phyloP scores from a whole-genome alignment of 2,888 invertebrate species.

The Drosophila austrosaltans region DNA sequence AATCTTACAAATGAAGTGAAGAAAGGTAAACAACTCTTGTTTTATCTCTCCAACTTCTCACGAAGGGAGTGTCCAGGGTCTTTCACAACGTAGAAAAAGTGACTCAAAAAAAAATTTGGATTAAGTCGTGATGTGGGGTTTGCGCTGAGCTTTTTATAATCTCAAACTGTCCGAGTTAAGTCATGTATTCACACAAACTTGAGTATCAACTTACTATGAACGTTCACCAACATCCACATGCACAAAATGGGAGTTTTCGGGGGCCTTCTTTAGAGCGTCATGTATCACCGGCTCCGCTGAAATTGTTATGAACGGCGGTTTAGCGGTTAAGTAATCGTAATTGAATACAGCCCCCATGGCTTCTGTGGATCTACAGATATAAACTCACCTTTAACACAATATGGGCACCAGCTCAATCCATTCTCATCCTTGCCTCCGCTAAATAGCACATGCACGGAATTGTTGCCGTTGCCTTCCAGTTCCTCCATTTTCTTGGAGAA shows the following conservation, averaged over 20 bases:
- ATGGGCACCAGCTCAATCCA: slow-evolving; percentile 94
- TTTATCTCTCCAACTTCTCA: neutral
- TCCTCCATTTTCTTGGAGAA: slow-evolving; percentile 82
- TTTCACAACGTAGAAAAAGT: no score
- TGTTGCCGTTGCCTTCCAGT: slow-evolving; percentile 74
- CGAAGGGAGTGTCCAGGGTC: neutral
- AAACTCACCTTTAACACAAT: slow-evolving; percentile 91
- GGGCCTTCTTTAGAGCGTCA: slow-evolving; percentile 86
- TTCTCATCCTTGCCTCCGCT: slow-evolving; percentile 83
- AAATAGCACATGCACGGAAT: slow-evolving; percentile 82
- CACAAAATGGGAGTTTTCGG: slow-evolving; percentile 87
- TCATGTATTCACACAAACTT: neutral
- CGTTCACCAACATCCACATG: slow-evolving; percentile 92
- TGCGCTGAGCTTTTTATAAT: neutral
- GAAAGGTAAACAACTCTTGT: neutral
- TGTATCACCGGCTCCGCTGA: slow-evolving; percentile 91
- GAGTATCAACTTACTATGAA: slow-evolving; percentile 86
- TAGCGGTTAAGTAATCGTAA: slow-evolving; percentile 27
- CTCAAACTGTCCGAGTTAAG: neutral
- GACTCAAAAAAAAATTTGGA: no score
- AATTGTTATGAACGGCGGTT: slow-evolving; percentile 13
- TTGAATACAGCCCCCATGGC: slow-evolving; percentile 30
- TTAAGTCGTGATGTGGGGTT: no score
- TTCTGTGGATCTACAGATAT: neutral
- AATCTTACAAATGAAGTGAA: neutral